A percentile compares a stretch with the other conserved stretches of the same genome.
Conservation (phyloP, 2,113 vertebrate genomes). For the Fulica atra region DNA sequence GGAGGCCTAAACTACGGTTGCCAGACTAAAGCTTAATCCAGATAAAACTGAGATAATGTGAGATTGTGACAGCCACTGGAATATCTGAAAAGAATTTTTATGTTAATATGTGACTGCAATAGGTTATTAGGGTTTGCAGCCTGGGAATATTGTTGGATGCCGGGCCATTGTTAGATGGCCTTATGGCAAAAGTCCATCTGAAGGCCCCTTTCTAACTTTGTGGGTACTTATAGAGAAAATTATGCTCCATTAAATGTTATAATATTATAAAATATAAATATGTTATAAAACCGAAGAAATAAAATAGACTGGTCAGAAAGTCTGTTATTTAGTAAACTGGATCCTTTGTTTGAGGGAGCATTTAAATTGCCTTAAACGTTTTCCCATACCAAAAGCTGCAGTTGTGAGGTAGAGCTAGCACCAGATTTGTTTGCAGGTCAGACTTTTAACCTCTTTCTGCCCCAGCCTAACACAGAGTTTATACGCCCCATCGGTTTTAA, state of each 20-base stretch:
- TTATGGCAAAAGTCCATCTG: neutral
- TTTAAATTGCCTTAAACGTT: neutral
- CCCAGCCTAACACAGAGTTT: conserved; percentile 22
- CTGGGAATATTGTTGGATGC: neutral
- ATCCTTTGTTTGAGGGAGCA: neutral
- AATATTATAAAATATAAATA: neutral
- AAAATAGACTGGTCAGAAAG: neutral
- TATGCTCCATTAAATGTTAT: neutral
- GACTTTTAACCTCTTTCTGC: conserved; percentile 39
- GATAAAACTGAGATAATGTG: neutral
- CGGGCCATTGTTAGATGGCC: neutral
- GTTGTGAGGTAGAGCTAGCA: neutral
- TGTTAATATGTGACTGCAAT: neutral
- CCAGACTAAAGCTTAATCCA: neutral
- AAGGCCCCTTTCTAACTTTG: neutral
- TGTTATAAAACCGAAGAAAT: neutral
- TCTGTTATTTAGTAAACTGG: neutral
- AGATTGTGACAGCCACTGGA: neutral
- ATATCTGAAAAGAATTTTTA: neutral
- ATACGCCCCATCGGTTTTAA: conserved; percentile 44
- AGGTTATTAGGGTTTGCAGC: neutral
- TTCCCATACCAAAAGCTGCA: conserved; percentile 18
- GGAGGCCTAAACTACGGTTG: neutral
- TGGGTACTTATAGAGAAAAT: neutral
- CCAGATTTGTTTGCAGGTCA: conserved; percentile 22